These are phyloP conservation scores for Oscheius sp. DNA, from an alignment of 1,140 invertebrate genomes.

Conservation along the genomic window DNA sequence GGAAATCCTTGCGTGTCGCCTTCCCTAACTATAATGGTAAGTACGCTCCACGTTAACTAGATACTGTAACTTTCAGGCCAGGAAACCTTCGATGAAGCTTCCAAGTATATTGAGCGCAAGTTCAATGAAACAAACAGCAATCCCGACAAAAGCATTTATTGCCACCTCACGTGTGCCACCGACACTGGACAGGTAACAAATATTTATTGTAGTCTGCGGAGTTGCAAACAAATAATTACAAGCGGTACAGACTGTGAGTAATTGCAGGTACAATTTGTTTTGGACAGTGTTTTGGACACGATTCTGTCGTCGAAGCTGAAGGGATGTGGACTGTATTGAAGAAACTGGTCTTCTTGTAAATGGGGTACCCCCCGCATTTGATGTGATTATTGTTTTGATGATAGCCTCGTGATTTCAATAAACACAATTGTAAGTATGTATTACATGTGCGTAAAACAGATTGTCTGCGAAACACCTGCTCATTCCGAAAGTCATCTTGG, in stretches of 20 bases:
- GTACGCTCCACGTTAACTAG: neutral
- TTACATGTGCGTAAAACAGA: too few species aligned
- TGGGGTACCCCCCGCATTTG: neutral
- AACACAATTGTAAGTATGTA: too few species aligned
- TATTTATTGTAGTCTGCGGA: neutral
- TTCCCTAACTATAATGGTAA: slow-evolving; percentile 51
- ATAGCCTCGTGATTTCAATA: too few species aligned
- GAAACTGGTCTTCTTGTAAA: neutral
- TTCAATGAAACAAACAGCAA: slow-evolving; percentile 48
- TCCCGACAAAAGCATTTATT: slow-evolving; percentile 44
- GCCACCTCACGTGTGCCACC: slow-evolving; percentile 54
- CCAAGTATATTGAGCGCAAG: slow-evolving; percentile 53
- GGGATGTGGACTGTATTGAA: slow-evolving; percentile 54
- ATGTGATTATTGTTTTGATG: too few species aligned
- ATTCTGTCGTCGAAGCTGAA: slow-evolving; percentile 56
- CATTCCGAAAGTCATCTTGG: too few species aligned
- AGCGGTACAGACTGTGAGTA: neutral
- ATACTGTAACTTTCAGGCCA: neutral
- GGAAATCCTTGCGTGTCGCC: slow-evolving; percentile 31
- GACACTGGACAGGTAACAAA: slow-evolving; percentile 47
- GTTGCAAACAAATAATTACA: too few species aligned
- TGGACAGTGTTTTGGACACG: slow-evolving; percentile 51
- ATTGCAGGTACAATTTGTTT: slow-evolving; percentile 51
- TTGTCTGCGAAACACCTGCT: too few species aligned
- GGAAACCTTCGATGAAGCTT: slow-evolving; percentile 45